phyloP scores from a whole-genome alignment of 2,797 vertebrate species.

The Cryptoprocta ferox region DNA sequence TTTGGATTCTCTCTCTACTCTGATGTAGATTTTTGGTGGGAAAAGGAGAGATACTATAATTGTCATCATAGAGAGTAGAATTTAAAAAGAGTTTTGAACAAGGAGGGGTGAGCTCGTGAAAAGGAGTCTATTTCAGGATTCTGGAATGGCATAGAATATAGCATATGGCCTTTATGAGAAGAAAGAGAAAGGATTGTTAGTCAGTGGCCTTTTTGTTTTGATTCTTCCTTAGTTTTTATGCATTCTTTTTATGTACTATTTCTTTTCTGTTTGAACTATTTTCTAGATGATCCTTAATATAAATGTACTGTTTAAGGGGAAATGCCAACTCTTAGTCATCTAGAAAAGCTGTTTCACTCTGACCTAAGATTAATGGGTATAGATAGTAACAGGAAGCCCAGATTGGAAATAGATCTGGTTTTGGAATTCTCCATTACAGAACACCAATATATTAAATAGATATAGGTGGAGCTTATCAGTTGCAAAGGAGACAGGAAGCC shows the following conservation, averaged over 20 bases:
- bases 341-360: conserved; percentile 51
- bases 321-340: conserved; percentile 71
- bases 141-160: background rate
- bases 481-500: background rate
- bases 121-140: background rate
- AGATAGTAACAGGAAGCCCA: conserved; percentile 61
- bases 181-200: background rate
- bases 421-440: background rate
- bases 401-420: conserved; percentile 51
- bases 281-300: conserved; percentile 60
- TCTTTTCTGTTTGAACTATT: conserved; percentile 54
- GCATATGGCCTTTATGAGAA: background rate
- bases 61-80: background rate
- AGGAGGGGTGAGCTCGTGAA: background rate
- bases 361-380: conserved; percentile 62
- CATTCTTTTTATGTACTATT: background rate
- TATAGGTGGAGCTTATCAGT: background rate
- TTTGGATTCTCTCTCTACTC: background rate
- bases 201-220: conserved; percentile 37
- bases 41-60: background rate
- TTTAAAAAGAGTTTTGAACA: conserved; percentile 23
- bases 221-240: conserved; percentile 20
- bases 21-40: background rate
- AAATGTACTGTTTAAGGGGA: conserved; percentile 63
- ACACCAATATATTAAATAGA: background rate